Evolutionary conservation across 2,797 vertebrate species (phyloP).

Genomic region (Ctenopoma kingsleyae): DNA sequence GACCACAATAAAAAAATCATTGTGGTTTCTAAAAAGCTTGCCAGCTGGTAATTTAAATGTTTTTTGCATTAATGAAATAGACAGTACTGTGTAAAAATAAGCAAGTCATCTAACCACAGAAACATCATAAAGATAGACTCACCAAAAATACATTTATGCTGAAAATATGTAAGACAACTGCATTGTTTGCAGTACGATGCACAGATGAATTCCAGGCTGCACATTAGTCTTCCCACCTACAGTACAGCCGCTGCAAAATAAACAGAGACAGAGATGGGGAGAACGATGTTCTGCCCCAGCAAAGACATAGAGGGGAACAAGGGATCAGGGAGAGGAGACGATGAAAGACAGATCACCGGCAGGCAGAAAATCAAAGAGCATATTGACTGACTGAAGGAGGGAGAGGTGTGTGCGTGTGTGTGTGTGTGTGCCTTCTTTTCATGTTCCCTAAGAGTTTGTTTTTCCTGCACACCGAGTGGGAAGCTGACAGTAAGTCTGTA

Average conservation of each 20-base stretch:
- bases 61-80: not conserved
- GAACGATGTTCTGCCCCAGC: constrained; percentile 66
- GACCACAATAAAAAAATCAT: not conserved
- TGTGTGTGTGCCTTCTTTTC: constrained; percentile 71
- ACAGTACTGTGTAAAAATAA: not conserved
- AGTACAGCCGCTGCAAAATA: constrained; percentile 64
- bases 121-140: not conserved
- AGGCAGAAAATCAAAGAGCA: constrained; percentile 80
- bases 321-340: constrained; percentile 75
- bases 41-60: not conserved
- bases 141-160: not conserved
- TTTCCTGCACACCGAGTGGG: constrained; percentile 74
- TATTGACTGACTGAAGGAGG: constrained; percentile 68
- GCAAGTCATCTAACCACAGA: not conserved
- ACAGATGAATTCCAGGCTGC: constrained; percentile 54
- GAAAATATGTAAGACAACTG: not conserved
- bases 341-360: constrained; percentile 83
- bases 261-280: constrained; percentile 64
- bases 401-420: constrained; percentile 64
- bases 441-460: constrained; percentile 79
- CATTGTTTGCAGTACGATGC: constrained; percentile 15
- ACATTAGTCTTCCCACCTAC: constrained; percentile 71
- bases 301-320: constrained; percentile 71
- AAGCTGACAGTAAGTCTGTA: constrained; percentile 82
- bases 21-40: not conserved